Percentiles rank a stretch among this genome's conserved stretches.
Evolutionary conservation across 2,888 invertebrate species (phyloP).

Genomic region (Colostygia pectinataria): DNA sequence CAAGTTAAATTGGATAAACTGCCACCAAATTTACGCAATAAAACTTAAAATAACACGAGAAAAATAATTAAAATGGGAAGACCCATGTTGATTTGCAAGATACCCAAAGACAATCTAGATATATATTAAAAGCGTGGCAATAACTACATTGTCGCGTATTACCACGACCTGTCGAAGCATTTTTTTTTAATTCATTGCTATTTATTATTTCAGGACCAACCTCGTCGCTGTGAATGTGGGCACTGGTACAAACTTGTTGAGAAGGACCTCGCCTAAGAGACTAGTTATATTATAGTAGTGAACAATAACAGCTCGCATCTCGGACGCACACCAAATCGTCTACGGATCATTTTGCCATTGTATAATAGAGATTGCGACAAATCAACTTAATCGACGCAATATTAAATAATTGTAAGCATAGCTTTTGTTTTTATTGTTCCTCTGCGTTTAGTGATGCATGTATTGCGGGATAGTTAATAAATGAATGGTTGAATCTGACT

Average conservation of each 20-base stretch:
- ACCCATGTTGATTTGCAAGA: too few species aligned
- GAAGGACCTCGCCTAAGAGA: constrained; percentile 86
- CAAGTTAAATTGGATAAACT: too few species aligned
- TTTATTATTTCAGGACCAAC: constrained; percentile 85
- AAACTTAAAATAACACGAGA: too few species aligned
- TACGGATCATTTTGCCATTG: constrained; percentile 52
- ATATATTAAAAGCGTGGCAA: too few species aligned
- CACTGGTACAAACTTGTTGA: constrained; percentile 97
- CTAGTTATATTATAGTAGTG: constrained; percentile 67
- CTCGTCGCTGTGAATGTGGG: constrained; percentile 97
- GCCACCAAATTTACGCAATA: too few species aligned
- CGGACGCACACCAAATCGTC: constrained; percentile 48
- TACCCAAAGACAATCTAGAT: too few species aligned
- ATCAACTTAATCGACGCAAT: constrained; percentile 49
- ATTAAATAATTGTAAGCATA: constrained; percentile 71
- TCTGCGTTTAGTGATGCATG: constrained; percentile 33
- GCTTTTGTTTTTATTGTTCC: constrained; percentile 40
- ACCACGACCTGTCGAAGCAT: too few species aligned
- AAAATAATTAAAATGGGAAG: too few species aligned
- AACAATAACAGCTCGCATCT: constrained; percentile 55
- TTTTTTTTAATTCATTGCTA: not conserved
- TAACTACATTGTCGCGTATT: too few species aligned
- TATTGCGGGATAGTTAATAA: constrained; percentile 36
- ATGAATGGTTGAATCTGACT: constrained; percentile 58
- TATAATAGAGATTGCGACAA: constrained; percentile 53